Evolutionary conservation across 2,888 invertebrate genomes (phyloP).

Genomic region (Agriotes lineatus): DNA sequence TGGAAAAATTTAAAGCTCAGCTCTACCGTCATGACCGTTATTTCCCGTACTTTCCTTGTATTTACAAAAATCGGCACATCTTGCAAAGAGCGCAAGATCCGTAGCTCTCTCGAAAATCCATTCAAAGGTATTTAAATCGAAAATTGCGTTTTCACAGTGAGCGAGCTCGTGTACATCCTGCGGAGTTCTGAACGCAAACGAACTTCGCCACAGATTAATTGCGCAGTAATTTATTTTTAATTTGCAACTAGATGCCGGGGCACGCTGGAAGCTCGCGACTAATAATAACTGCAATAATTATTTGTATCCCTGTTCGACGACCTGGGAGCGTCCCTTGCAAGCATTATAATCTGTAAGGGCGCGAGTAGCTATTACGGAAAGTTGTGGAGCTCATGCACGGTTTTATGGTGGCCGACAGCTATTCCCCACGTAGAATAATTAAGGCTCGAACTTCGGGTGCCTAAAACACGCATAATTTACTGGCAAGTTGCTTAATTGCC

Average conservation of each 20-base stretch:
- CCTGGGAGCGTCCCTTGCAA: neutral
- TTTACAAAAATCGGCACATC: too few species aligned
- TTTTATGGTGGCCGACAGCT: neutral
- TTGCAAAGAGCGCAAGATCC: too few species aligned
- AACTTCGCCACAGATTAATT: neutral
- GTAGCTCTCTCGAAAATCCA: too few species aligned
- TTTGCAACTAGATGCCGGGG: neutral
- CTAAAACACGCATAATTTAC: conserved; percentile 11
- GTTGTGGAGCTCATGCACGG: neutral
- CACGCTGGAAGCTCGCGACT: neutral
- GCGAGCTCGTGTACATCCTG: neutral
- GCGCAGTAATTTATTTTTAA: conserved; percentile 5
- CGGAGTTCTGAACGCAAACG: neutral
- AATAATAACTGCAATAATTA: neutral
- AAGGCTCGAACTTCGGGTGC: conserved; percentile 6
- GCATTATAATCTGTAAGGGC: neutral
- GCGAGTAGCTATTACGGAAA: conserved; percentile 1
- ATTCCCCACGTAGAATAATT: conserved; percentile 20
- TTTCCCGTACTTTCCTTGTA: too few species aligned
- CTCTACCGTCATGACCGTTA: too few species aligned
- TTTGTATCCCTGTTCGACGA: neutral
- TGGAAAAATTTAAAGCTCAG: too few species aligned
- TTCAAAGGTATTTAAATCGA: neutral
- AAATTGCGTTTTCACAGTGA: conserved; percentile 3
- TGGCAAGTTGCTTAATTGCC: conserved; percentile 10